Conservation (phyloP, 1,140 invertebrate genomes). For the Cryptotermes secundus region DNA sequence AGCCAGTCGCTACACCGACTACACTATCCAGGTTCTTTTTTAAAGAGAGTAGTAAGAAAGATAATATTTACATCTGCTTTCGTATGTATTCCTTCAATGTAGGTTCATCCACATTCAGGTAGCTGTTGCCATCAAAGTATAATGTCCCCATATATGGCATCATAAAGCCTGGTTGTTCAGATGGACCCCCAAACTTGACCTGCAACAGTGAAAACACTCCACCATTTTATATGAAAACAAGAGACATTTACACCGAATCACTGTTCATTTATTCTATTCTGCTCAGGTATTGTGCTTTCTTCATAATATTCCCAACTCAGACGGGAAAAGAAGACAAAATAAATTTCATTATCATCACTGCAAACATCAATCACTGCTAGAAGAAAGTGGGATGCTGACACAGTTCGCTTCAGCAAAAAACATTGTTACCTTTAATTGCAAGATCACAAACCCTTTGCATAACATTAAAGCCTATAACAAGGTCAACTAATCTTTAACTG, state of each 20-base stretch:
- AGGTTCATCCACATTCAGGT: conserved; percentile 54
- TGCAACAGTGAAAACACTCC: neutral
- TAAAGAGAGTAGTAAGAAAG: no score
- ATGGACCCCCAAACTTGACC: conserved; percentile 45
- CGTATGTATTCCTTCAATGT: conserved; percentile 75
- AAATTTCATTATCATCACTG: neutral
- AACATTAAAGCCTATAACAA: no score
- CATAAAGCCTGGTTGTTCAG: conserved; percentile 52
- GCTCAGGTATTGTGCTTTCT: neutral
- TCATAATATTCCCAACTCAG: neutral
- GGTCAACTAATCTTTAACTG: no score
- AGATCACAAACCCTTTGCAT: no score
- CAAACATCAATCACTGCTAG: neutral
- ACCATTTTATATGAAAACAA: neutral
- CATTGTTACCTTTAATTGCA: no score
- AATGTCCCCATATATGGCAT: conserved; percentile 64
- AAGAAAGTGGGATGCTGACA: no score
- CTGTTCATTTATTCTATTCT: neutral
- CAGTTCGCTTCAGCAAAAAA: no score
- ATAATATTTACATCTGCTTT: conserved; percentile 75
- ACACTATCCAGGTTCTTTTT: no score
- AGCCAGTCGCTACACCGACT: no score
- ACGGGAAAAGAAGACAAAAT: conserved; percentile 29
- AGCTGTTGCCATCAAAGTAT: conserved; percentile 56
- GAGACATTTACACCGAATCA: neutral